phyloP scores from a whole-genome alignment of 2,113 vertebrate genomes.

The Ariopsis seemanni region DNA sequence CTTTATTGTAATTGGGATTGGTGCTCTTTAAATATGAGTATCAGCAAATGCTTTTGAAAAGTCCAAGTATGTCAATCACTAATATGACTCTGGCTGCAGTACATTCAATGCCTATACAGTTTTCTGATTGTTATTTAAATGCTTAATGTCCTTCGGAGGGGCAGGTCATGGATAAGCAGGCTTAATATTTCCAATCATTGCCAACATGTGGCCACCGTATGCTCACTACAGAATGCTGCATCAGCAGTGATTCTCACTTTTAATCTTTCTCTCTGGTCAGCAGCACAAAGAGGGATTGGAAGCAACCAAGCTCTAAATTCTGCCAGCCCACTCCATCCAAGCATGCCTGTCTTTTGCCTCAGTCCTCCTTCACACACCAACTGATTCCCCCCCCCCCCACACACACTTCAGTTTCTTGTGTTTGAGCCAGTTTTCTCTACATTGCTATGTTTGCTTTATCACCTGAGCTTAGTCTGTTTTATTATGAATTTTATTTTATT shows the following conservation, averaged over 20 bases:
- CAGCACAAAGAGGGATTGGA: slow-evolving; percentile 19
- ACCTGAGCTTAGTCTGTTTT: neutral
- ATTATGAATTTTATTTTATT: too few species aligned
- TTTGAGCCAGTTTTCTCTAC: too few species aligned
- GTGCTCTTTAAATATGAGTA: neutral
- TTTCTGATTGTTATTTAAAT: slow-evolving; percentile 9
- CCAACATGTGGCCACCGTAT: slow-evolving; percentile 8
- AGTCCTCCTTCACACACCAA: slow-evolving; percentile 1
- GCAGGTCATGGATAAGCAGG: slow-evolving; percentile 34
- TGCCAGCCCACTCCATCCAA: neutral
- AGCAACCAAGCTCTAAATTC: slow-evolving; percentile 55
- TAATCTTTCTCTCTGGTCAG: neutral
- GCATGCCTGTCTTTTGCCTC: neutral
- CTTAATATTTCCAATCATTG: slow-evolving; percentile 26
- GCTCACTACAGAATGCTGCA: slow-evolving; percentile 18
- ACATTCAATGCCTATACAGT: neutral
- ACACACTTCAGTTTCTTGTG: neutral
- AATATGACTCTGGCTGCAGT: neutral
- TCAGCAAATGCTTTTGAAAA: neutral
- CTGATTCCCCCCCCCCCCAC: neutral
- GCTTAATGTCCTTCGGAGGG: slow-evolving; percentile 22
- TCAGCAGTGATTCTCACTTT: slow-evolving; percentile 32
- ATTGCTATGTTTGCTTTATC: neutral
- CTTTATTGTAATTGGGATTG: neutral
- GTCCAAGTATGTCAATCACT: neutral